Evolutionary conservation across 2,113 vertebrate species (phyloP), one percentile per base, ranked within the genome.

Genomic region (Thermophis baileyi): DNA sequence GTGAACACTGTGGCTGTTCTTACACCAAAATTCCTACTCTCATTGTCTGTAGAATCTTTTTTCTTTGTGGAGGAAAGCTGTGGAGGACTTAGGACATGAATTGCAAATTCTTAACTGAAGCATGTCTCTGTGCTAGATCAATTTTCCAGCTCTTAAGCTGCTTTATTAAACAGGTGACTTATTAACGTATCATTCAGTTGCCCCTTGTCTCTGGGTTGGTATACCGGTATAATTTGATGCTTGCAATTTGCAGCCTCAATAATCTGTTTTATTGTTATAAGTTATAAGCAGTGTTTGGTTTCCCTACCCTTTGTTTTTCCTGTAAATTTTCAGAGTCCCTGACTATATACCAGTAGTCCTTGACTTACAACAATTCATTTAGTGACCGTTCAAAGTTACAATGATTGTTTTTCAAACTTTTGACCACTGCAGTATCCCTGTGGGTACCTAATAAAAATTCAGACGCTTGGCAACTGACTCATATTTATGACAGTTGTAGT

Each of bases 261-360:
- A 85, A 89, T 91, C 86, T 35, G 22, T 91, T 96, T 94, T 88
- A 90, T 85, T 49, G 50, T n/a, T n/a, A n/a, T n/a, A n/a, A n/a
- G n/a, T n/a, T n/a, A n/a, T n/a, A n/a, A n/a, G n/a, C 46, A 20
- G 49, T 54, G 1, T 46, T 87, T 1, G 93, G 7, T 95, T 95
- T 94, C 94, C 91, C 50, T 93, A 87, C 88, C 93, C 93, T 95
- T 92, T 11, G 88, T 60, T 96, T 95, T 60, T 35, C 86, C 14
- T 14, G 24, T 53, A 54, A 30, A 60, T 93, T 92, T 91, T 25
- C 12, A 91, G 24, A 35, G 46, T 24, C 91, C 94, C 91, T 51
- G 50, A 51, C 50, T 51, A n/a, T n/a, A n/a, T n/a, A n/a, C n/a
- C n/a, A n/a, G n/a, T n/a, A n/a, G n/a, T n/a, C n/a, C n/a, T n/a